phyloP scores from a whole-genome alignment of 2,113 vertebrate genomes.

The Hystrix cristata region DNA sequence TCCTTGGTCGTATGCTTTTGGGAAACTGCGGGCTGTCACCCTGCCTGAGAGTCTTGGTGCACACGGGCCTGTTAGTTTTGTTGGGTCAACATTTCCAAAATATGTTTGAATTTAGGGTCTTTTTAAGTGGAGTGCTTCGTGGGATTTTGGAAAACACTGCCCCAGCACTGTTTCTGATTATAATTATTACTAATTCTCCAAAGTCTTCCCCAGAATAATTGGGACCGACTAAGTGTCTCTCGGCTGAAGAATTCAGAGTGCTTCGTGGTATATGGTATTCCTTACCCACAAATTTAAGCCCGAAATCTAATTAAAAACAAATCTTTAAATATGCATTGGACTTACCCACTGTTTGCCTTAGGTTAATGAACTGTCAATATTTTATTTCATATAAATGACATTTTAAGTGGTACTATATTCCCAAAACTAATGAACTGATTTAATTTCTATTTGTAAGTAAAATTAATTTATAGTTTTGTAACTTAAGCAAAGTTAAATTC shows the following conservation, averaged over 20 bases:
- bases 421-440: conserved; percentile 54
- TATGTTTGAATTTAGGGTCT: conserved; percentile 22
- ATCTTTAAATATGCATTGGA: conserved; percentile 52
- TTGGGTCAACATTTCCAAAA: conserved; percentile 51
- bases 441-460: conserved; percentile 59
- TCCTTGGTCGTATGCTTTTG: background rate
- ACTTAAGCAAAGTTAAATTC: conserved; percentile 59
- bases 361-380: conserved; percentile 48
- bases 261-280: conserved; percentile 49
- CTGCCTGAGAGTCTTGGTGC: background rate
- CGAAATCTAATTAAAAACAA: conserved; percentile 73
- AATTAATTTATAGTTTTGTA: conserved; percentile 38
- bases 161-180: conserved; percentile 37
- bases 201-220: conserved; percentile 31
- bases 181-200: conserved; percentile 43
- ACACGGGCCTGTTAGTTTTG: background rate
- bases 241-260: conserved; percentile 49
- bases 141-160: conserved; percentile 36
- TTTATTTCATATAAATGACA: conserved; percentile 65
- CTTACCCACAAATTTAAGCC: conserved; percentile 42
- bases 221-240: conserved; percentile 34
- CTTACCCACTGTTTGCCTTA: conserved; percentile 55
- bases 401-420: conserved; percentile 45
- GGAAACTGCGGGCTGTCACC: background rate
- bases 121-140: conserved; percentile 37